Evolutionary conservation across 2,113 vertebrate species (phyloP), one percentile per base, ranked within the genome.

Genomic region (Ascaphus truei): DNA sequence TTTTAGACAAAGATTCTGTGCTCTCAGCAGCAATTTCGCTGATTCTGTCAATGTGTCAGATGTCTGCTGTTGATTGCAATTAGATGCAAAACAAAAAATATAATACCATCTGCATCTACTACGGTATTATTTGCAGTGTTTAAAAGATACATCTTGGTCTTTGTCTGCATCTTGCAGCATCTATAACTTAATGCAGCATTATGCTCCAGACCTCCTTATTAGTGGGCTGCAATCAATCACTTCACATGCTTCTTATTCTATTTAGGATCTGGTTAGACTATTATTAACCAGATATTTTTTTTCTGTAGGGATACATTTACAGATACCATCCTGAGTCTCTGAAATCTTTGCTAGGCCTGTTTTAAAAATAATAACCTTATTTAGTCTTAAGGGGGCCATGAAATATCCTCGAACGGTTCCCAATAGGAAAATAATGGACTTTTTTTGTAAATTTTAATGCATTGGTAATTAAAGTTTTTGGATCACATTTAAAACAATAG

Each of bases 1-100:
- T 98, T 99, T 99, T 98, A 99, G 97, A 98, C 94, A 95, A 95
- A 98, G 95, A 98, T 99, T 98, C 94, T 96, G 95, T 97, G 91
- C 93, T 95, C 96, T 99, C 97, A 98, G 96, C 97, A 98, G 92
- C 95, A 94, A 96, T 96, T 97, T 93, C 98, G 96, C 96, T 98
- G 96, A 98, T 95, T 92, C 95, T 91, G 94, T 97, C 95, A 94
- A 94, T 92, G 93, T 92, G 91, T 94, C 94, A 95, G 94, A 98
- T 94, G 95, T 94, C 93, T 95, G 94, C 93, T 93, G 92, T 95
- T 99, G 97, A 99, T 98, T 98, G 96, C 96, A 99, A 98, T 98
- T 98, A 98, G 92, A 95, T 92, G 94, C 88, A 79, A 93, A 93
- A 92, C 93, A 91, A 94, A 93, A 95, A 92, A 76, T 81, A 77